phyloP scores from a whole-genome alignment of 2,888 invertebrate genomes.

The Lymantria dispar region DNA sequence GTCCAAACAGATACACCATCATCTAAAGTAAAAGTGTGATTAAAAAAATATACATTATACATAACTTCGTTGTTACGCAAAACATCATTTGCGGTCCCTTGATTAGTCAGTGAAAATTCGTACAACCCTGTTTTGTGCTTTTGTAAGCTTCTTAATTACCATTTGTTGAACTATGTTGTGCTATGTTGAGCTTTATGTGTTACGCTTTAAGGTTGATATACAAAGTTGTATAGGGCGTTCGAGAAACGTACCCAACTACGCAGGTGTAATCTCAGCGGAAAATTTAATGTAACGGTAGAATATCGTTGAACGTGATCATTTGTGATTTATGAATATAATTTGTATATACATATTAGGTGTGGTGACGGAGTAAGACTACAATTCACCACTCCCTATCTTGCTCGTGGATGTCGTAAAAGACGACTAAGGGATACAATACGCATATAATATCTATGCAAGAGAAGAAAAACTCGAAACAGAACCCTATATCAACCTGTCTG shows the following conservation, averaged over 20 bases:
- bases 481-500: no score
- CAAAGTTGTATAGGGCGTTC: not conserved
- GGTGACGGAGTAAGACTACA: no score
- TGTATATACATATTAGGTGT: conserved; percentile 12
- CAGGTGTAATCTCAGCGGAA: conserved; percentile 43
- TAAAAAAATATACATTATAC: no score
- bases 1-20: no score
- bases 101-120: conserved; percentile 52
- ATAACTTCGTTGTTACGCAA: conserved; percentile 12
- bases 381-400: no score
- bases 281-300: conserved; percentile 36
- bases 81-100: conserved; percentile 48
- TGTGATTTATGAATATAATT: conserved; percentile 22
- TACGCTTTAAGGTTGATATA: conserved; percentile 11
- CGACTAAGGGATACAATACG: no score
- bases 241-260: conserved; percentile 12
- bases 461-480: no score
- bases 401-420: no score
- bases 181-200: conserved; percentile 11
- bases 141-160: conserved; percentile 42
- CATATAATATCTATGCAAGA: no score
- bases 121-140: conserved; percentile 50
- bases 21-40: no score
- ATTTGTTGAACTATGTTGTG: conserved; percentile 10
- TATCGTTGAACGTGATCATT: conserved; percentile 27